These are phyloP conservation scores for Chaunax sp. DNA, from an alignment of 2,797 vertebrate genomes.

Conservation along the genomic window DNA sequence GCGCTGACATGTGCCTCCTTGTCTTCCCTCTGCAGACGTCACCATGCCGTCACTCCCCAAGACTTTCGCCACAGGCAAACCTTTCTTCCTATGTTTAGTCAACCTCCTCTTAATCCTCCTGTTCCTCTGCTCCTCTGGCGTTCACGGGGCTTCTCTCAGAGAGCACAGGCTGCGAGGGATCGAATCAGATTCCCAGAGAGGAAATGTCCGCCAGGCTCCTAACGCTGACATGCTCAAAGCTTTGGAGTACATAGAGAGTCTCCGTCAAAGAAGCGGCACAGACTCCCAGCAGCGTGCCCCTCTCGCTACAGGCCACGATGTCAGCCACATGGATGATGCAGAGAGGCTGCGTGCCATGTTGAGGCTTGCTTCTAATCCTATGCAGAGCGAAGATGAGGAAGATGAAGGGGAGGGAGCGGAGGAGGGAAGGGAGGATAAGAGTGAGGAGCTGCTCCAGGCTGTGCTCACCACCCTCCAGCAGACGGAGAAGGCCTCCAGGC, in stretches of 20 bases:
- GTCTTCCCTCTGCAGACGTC: conserved; percentile 66
- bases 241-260: conserved; percentile 92
- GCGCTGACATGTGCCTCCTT: conserved; percentile 52
- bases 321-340: conserved; percentile 52
- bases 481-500: conserved; percentile 84
- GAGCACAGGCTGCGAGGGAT: conserved; percentile 87
- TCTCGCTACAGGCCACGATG: conserved; percentile 73
- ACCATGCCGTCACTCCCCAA: conserved; percentile 69
- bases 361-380: conserved; percentile 53
- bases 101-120: conserved; percentile 78
- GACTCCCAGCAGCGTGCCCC: conserved; percentile 72
- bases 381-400: conserved; percentile 44
- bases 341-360: conserved; percentile 76
- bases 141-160: conserved; percentile 86
- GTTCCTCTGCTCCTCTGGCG: conserved; percentile 70
- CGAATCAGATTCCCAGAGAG: conserved; percentile 80
- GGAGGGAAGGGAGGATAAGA: conserved; percentile 83
- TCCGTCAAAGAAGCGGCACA: conserved; percentile 85
- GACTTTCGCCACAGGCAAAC: conserved; percentile 67
- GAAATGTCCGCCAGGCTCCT: conserved; percentile 80
- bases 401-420: conserved; percentile 76
- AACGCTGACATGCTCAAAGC: conserved; percentile 94
- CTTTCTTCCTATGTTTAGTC: conserved; percentile 72
- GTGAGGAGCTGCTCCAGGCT: conserved; percentile 88
- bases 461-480: conserved; percentile 90